Conservation (phyloP, 2,797 vertebrate genomes). For the Podarcis lilfordi region DNA sequence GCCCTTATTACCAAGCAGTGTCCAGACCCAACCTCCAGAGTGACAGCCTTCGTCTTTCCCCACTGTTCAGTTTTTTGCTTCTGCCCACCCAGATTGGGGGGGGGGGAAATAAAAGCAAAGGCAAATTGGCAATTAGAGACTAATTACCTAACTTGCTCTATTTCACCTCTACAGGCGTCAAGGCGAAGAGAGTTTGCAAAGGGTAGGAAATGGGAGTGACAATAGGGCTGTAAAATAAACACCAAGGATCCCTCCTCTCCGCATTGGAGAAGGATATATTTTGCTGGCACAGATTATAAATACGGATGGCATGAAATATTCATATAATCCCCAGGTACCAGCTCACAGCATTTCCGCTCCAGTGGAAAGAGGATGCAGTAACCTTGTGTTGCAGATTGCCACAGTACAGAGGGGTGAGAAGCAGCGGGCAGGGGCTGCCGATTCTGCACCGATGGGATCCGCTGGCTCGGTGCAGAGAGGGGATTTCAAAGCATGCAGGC, state of each 20-base stretch:
- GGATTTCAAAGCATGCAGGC: not conserved
- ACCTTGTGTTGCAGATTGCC: conserved; percentile 24
- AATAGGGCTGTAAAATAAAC: conserved; percentile 5
- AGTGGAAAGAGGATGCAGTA: conserved; percentile 33
- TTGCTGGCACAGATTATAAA: conserved; percentile 36
- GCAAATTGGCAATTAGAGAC: conserved; percentile 25
- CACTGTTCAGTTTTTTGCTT: not conserved
- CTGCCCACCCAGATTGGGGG: not conserved
- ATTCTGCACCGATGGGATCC: not conserved
- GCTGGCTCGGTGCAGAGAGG: not conserved
- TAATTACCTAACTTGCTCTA: not conserved
- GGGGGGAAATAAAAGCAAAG: not conserved
- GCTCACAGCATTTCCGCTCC: conserved; percentile 35
- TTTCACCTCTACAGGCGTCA: not conserved
- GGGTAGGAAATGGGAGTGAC: conserved; percentile 13
- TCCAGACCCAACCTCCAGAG: not conserved
- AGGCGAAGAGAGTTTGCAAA: not conserved
- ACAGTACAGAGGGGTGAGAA: not conserved
- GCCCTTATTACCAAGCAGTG: not conserved
- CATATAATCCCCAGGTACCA: conserved; percentile 34
- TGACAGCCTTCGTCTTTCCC: not conserved
- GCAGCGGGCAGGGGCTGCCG: not conserved
- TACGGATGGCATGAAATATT: conserved; percentile 42
- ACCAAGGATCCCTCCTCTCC: conserved; percentile 2
- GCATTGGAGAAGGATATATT: conserved; percentile 28